Evolutionary conservation across 2,113 vertebrate species (phyloP).

Genomic region (Semnornis frantzii): DNA sequence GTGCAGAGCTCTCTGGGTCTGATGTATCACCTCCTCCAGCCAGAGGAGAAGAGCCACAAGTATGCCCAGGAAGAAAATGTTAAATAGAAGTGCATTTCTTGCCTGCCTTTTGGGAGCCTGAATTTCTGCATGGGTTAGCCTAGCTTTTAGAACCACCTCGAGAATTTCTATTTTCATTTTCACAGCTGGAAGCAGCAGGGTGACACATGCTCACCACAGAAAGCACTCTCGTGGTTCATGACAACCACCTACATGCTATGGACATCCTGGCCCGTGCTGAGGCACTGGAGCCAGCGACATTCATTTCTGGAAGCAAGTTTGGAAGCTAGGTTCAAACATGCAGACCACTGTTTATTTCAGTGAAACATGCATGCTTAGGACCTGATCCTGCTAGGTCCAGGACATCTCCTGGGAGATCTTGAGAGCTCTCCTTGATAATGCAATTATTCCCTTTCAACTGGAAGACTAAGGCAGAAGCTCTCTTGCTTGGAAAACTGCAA

Average conservation of each 20-base stretch:
- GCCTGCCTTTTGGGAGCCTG: background rate
- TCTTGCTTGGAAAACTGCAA: background rate
- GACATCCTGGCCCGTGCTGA: background rate
- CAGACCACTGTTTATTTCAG: slow-evolving; percentile 41
- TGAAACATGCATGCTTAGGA: slow-evolving; percentile 12
- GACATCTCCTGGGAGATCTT: slow-evolving; percentile 59
- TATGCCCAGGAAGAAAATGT: background rate
- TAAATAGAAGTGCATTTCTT: background rate
- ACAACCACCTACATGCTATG: background rate
- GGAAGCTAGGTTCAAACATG: slow-evolving; percentile 21
- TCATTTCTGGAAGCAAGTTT: background rate
- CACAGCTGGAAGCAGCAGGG: background rate
- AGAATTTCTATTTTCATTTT: background rate
- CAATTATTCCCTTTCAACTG: slow-evolving; percentile 25
- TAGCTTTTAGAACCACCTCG: background rate
- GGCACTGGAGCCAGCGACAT: background rate
- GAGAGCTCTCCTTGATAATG: background rate
- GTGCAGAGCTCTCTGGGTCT: background rate
- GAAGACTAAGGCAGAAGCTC: background rate
- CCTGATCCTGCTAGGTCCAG: background rate
- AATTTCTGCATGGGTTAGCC: background rate
- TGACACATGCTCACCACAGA: accelerated
- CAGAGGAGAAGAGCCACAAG: background rate
- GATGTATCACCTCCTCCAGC: background rate
- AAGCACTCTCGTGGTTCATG: accelerated